Conservation (phyloP, 2,888 invertebrate genomes). For the Priapulus caudatus region DNA sequence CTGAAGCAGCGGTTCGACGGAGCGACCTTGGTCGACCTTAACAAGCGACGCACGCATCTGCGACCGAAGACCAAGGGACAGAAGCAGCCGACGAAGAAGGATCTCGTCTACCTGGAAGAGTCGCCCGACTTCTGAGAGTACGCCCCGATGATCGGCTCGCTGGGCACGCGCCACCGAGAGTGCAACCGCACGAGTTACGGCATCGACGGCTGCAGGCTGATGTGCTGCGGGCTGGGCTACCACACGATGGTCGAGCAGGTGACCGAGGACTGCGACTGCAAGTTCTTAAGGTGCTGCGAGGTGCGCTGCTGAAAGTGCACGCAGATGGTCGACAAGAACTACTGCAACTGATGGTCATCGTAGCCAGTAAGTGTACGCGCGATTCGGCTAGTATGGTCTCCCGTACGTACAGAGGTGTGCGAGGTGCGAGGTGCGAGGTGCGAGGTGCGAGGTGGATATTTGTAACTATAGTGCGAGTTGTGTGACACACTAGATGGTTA, state of each 20-base stretch:
- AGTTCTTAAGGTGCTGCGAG: conserved; percentile 81
- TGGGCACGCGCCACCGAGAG: conserved; percentile 66
- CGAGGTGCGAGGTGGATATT: no score
- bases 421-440: no score
- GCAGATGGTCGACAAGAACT: no score
- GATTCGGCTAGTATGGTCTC: no score
- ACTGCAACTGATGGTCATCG: no score
- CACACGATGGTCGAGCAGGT: conserved; percentile 68
- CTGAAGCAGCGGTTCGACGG: conserved; percentile 71
- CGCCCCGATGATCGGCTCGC: conserved; percentile 65
- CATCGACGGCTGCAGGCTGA: conserved; percentile 68
- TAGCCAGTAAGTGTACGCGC: no score
- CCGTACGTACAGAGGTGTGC: no score
- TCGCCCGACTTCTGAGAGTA: conserved; percentile 83
- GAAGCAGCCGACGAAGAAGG: conserved; percentile 77
- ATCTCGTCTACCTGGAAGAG: conserved; percentile 74
- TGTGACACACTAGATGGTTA: no score
- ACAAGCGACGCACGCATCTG: conserved; percentile 40
- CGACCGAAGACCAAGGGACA: conserved; percentile 60
- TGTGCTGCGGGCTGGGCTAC: conserved; percentile 72
- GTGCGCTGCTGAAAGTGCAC: conserved; percentile 72
- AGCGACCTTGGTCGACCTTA: conserved; percentile 60
- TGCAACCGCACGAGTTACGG: conserved; percentile 75
- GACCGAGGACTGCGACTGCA: conserved; percentile 74
- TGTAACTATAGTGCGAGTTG: no score